phyloP scores from a whole-genome alignment of 2,113 vertebrate genomes.

The Pimephales promelas region DNA sequence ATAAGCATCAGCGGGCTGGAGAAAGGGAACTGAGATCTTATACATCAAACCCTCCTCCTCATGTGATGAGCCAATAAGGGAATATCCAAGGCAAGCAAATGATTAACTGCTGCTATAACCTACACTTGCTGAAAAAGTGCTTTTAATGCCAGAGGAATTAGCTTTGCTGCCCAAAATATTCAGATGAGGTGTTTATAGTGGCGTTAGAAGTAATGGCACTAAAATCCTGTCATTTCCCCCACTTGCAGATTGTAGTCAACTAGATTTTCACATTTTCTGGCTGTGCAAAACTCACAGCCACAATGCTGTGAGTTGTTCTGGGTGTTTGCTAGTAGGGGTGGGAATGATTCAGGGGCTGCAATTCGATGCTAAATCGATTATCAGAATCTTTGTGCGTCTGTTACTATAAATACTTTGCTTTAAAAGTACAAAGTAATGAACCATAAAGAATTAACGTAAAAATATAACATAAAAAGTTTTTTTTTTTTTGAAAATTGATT shows the following conservation, averaged over 20 bases:
- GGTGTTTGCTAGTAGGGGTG: too few relatives aligned
- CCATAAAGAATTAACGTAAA: too few relatives aligned
- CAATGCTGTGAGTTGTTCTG: too few relatives aligned
- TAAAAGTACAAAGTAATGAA: too few relatives aligned
- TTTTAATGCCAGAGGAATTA: slow-evolving; percentile 17
- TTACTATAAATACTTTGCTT: too few relatives aligned
- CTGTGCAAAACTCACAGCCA: neutral
- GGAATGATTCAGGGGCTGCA: too few relatives aligned
- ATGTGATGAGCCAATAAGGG: slow-evolving; percentile 1
- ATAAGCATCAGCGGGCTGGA: slow-evolving; percentile 3
- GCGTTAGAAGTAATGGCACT: neutral
- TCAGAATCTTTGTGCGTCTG: too few relatives aligned
- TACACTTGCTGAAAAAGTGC: slow-evolving; percentile 15
- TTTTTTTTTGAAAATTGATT: too few relatives aligned
- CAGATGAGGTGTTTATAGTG: neutral
- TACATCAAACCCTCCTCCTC: neutral
- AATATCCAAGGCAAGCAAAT: neutral
- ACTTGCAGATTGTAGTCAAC: neutral
- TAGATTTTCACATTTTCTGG: neutral
- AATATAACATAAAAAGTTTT: too few relatives aligned
- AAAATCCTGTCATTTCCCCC: neutral
- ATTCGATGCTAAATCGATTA: too few relatives aligned
- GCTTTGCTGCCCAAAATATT: slow-evolving; percentile 8
- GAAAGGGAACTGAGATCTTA: neutral
- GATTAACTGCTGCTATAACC: neutral